Evolutionary conservation across 2,888 invertebrate species (phyloP), one percentile per base, ranked within the genome.

Genomic region (Noctuana brunneofusca): DNA sequence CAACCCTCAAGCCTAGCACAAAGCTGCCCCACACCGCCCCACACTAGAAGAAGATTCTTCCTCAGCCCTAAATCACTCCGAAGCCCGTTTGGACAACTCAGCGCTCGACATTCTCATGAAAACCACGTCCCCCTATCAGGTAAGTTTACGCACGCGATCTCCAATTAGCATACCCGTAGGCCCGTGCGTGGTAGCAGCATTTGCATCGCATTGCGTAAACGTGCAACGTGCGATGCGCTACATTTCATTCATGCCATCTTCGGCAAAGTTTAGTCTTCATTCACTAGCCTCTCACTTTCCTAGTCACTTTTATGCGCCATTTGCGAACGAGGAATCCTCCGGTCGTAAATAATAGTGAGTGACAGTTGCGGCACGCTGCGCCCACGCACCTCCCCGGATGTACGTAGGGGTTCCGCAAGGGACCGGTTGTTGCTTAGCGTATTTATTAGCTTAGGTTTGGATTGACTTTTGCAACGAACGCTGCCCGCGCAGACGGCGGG

Each of bases 21-120:
- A 82, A 95, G 95, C 90, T 96, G 96, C 77, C 96, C 96, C 50
- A 96, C 96, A 54, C 96, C 97, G 50, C 96, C 96, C 0, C 95
- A 95, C 73, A 92, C 89, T 0, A 93, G 96, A 72, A 94, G 96
- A 83, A 94, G 95, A 86, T 96, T 96, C 87, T 96, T 97, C 87
- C 93, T 96, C 50, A 96, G 96, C 75, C 95, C 96, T 9, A 96
- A 96, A 83, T 95, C 95, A 27, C 86, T 97, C 66, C 92, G 96
- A 66, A 96, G 95, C 83, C 96, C 96, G n/a, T 95, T 96, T 75
- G 93, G 93, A 1, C 93, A 93, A 65, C 88, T 93, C 68, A 78
- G 84, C 59, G 78, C 79, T 49, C 82, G 90, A 69, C 78, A 92
- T 81, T 92, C 83, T 76, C 91, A 92, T 75, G 93, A 93, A 68